Conservation (phyloP, 2,888 invertebrate species). For the Seira sanloemensis region DNA sequence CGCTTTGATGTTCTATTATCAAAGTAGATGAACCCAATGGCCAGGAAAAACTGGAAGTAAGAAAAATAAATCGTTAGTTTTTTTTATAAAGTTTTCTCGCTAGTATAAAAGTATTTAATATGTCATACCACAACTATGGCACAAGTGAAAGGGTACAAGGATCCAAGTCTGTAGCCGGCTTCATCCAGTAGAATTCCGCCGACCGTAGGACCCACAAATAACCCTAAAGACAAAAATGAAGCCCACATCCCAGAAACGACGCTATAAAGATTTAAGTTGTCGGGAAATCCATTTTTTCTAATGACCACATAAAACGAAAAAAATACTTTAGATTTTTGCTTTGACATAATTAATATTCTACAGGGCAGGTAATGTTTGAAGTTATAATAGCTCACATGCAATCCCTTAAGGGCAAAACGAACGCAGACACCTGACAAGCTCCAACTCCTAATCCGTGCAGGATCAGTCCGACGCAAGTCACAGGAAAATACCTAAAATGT, state of each 20-base stretch:
- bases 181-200: slow-evolving; percentile 85
- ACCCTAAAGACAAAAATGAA: slow-evolving; percentile 91
- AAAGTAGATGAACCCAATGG: not conserved
- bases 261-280: slow-evolving; percentile 91
- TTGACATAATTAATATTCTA: not conserved
- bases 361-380: not conserved
- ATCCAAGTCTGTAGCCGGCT: slow-evolving; percentile 83
- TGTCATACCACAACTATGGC: slow-evolving; percentile 82
- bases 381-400: slow-evolving; percentile 83
- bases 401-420: slow-evolving; percentile 88
- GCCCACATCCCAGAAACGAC: slow-evolving; percentile 93
- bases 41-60: slow-evolving; percentile 22
- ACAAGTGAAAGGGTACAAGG: slow-evolving; percentile 83
- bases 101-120: not conserved
- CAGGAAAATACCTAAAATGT: slow-evolving; percentile 81
- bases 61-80: not conserved
- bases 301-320: no score
- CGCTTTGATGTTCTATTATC: slow-evolving; percentile 18
- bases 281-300: slow-evolving; percentile 82
- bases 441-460: slow-evolving; percentile 91
- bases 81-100: not conserved
- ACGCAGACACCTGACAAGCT: slow-evolving; percentile 89
- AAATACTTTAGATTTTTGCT: not conserved
- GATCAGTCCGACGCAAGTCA: slow-evolving; percentile 83
- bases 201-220: slow-evolving; percentile 85